Evolutionary conservation across 2,888 invertebrate genomes (phyloP), one percentile per base, ranked within the genome.

Genomic region (Pilophorus perplexus): DNA sequence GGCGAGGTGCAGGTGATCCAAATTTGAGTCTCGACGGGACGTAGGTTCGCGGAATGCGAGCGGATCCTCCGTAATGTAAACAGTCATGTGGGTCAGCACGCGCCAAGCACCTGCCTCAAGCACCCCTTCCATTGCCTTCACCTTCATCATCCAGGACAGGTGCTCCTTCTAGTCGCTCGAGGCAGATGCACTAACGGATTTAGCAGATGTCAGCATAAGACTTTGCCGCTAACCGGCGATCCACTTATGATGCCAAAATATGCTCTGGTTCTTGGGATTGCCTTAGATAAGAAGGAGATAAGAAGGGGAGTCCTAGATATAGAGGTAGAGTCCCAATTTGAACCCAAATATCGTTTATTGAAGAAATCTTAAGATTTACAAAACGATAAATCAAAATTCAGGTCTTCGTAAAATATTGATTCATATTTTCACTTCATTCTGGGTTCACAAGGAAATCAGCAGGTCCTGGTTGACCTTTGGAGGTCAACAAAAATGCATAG

Each of bases 181-280:
- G 62, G 62, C 62, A 62, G 62, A 62, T 62, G 62, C 62, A 46
- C 46, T 62, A 62, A 62, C 62, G 62, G 62, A 62, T 62, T 62
- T 62, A 28, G 62, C 62, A 62, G 62, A 62, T 62, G 62, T 48
- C 62, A 23, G 44, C 33, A 52, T 25, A 46, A 48, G 33, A 22
- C 42, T 38, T 14, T 8, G 62, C 62, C 62, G 62, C 46, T 62
- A 62, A 46, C 62, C 46, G 14, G 62, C 16, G 62, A 22, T 62
- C 18, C 46, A 46, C 20, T 20, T 25, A 28, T 46, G 46, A 46
- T 20, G 62, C 48, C 55, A n/a, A 22, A 38, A 55, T 28, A 38
- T 5, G 2, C 55, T 23, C 22, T 55, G 20, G 16, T 14, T 52
- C 28, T 12, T n/a, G n/a, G n/a, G n/a, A n/a, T n/a, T n/a, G n/a